Conservation (phyloP, 2,888 invertebrate genomes). For the Hemicrepidius hirtus region DNA sequence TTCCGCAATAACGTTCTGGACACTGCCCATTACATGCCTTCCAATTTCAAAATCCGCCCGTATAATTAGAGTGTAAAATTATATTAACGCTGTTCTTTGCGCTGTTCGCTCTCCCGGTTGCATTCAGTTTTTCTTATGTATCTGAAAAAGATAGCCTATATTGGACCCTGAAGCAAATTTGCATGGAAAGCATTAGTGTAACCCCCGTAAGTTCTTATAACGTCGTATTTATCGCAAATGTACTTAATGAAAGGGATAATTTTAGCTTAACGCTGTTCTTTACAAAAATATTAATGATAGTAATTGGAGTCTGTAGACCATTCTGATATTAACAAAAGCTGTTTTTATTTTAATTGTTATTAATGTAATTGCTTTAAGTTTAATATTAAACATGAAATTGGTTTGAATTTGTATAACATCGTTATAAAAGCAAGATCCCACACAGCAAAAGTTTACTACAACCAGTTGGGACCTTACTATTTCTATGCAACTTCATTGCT, state of each 20-base stretch:
- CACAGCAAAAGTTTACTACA: no score
- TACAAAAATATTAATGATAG: slow-evolving; percentile 60
- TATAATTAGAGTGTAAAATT: slow-evolving; percentile 63
- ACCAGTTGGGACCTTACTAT: no score
- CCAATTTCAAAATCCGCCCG: slow-evolving; percentile 69
- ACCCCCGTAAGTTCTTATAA: slow-evolving; percentile 58
- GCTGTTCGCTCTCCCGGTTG: slow-evolving; percentile 48
- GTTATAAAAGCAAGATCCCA: slow-evolving; percentile 36
- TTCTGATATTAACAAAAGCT: slow-evolving; percentile 50
- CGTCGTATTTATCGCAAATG: slow-evolving; percentile 60
- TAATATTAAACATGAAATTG: slow-evolving; percentile 51
- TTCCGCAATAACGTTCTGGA: slow-evolving; percentile 63
- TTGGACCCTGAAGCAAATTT: slow-evolving; percentile 45
- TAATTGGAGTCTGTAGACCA: slow-evolving; percentile 52
- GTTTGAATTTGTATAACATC: slow-evolving; percentile 20
- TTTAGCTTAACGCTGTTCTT: slow-evolving; percentile 57
- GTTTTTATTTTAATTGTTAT: slow-evolving; percentile 50
- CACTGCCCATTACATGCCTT: slow-evolving; percentile 68
- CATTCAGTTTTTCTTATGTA: slow-evolving; percentile 31
- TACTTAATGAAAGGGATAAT: slow-evolving; percentile 62
- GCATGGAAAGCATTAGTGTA: slow-evolving; percentile 48
- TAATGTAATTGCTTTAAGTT: slow-evolving; percentile 50
- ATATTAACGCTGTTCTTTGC: slow-evolving; percentile 57
- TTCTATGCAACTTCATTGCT: no score
- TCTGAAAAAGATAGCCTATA: slow-evolving; percentile 44